Base-by-base conservation (phyloP, 1,140 invertebrate species). In the Drosophila subobscura region DNA sequence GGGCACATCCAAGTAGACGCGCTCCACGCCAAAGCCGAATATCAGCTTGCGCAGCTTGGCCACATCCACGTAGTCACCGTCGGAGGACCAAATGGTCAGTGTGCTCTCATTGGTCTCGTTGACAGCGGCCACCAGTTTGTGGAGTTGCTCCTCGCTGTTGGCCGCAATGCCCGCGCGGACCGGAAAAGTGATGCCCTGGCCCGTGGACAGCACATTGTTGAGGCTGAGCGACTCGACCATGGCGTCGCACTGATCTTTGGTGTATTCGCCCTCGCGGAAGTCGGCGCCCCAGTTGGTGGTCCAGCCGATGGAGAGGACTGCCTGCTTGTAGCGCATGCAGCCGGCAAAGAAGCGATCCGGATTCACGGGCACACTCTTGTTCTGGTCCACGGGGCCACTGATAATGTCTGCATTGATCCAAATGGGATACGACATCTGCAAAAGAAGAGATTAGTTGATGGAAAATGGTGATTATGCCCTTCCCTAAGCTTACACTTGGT, bases 371-470 rank as follows among this genome's bases (percentile, higher is more conserved):
- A 80, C 73, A 0, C 85, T 92, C 0, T 73, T 86, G 2, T 90
- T 92, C 0, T 94, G 92, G 59, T 96, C 94, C 7, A 95, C 93
- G 0, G 97, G 97, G 2, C 97, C 97, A 16, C 92, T 85, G 0
- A 98, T 90, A 50, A 98, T 96, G 89, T 98, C 97, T 1, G 97
- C 97, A 90, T 98, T 98, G 46, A 98, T 91, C 95, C 96, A 97
- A n/a, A 98, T 86, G 0, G 96, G 97, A 75, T 95, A 94, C 1
- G 92, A 93, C 47, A 95, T 91, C 95, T 97, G 89, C 1, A 52
- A 12, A 5, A 33, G 7, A 14, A 6, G 1, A 2, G 1, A 6
- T 23, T 3, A 23, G 1, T 25, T 37, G 2, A 40, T 16, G 46
- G 4, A 25, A 23, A 29, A 12, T 22, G 4, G 8, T 5, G 2